phyloP scores from a whole-genome alignment of 1,140 invertebrate genomes.

The Zaprionus davidi region DNA sequence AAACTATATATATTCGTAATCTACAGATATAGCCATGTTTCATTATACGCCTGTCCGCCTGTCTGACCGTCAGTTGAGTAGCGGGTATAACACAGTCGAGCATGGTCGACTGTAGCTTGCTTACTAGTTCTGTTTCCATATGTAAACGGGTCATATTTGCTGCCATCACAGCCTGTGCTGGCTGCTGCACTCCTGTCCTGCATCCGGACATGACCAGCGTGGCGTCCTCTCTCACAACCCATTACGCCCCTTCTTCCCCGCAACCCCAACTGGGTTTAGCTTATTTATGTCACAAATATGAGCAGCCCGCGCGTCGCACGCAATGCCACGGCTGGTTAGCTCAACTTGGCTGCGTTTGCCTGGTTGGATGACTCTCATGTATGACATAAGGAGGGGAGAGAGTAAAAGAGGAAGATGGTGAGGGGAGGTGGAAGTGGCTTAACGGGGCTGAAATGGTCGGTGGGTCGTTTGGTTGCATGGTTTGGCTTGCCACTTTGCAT shows the following conservation, averaged over 20 bases:
- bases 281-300: constrained; percentile 83
- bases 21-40: too few species aligned
- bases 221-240: too few species aligned
- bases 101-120: too few species aligned
- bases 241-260: neutral
- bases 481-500: constrained; percentile 71
- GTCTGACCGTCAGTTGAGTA: too few species aligned
- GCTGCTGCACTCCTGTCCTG: constrained; percentile 7
- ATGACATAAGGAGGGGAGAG: neutral
- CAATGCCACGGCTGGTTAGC: constrained; percentile 77
- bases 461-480: constrained; percentile 31
- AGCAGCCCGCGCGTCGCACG: constrained; percentile 66
- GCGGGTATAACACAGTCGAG: too few species aligned
- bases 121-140: constrained; percentile 27
- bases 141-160: constrained; percentile 76
- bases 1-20: too few species aligned
- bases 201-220: constrained; percentile 10
- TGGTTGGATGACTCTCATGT: constrained; percentile 33
- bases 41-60: too few species aligned
- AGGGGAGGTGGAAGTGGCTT: neutral
- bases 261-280: constrained; percentile 41
- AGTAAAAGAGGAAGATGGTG: neutral
- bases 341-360: constrained; percentile 43
- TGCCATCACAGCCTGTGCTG: constrained; percentile 19
- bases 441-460: constrained; percentile 12